Evolutionary conservation across 2,888 invertebrate species (phyloP), one percentile per base, ranked within the genome.

Genomic region (Dicyrtomina minuta): DNA sequence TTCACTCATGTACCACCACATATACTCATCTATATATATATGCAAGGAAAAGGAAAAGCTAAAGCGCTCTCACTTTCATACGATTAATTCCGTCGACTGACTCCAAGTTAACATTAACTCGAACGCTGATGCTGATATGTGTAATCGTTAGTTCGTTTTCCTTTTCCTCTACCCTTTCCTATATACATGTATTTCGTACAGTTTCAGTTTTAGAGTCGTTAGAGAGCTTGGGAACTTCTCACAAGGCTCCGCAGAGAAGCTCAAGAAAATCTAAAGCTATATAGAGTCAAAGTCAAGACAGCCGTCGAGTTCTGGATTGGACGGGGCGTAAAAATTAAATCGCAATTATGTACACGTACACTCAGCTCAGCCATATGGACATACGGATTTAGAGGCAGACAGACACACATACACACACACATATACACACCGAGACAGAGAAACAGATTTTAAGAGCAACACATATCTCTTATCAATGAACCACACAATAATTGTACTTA

Each of bases 291-390:
- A 17, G 17, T 17, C 53, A 33, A 39, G 33, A 17, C 56, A 56
- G 33, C 20, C 58, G 41, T 58, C 58, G 39, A 55, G 13, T 58
- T 58, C 58, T 58, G 58, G 58, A 58, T 58, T 58, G 58, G 58
- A 58, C 39, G 33, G 27, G 39, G 58, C 58, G 41, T 39, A 58
- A 58, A 58, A 58, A 58, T 58, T 58, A 58, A 58, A 58, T 41
- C 20, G 33, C 41, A 58, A 58, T 58, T 58, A 58, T 41, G 41
- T 20, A 20, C 58, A 41, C 27, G 33, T 15, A 33, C 27, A 56
- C 22, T 53, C n/a, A n/a, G 22, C 27, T 27, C 26, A 15, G 22
- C 15, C 15, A 26, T 15, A 27, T 5, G 27, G 56, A 10, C n/a
- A n/a, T 39, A 58, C 39, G 39, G 39, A 39, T 33, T n/a, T 3